Percentiles rank a stretch among this genome's conserved stretches.
These are phyloP conservation scores for Holocentrus rufus DNA, from an alignment of 2,797 vertebrate species.

Conservation along the genomic window DNA sequence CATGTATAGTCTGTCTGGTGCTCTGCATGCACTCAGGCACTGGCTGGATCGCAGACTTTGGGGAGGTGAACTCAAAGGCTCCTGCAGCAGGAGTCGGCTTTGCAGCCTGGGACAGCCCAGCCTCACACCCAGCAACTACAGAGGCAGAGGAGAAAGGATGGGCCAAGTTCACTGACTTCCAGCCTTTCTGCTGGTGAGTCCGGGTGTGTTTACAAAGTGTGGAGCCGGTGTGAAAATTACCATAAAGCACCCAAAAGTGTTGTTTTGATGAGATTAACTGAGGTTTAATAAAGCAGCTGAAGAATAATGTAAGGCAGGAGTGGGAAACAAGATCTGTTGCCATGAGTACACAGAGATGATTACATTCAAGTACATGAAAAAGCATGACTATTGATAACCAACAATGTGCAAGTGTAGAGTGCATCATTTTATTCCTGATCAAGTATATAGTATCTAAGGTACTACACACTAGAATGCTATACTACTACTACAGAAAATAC, in stretches of 20 bases:
- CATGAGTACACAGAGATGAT: no score
- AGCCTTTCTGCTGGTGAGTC: constrained; percentile 92
- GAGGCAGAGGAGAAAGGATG: constrained; percentile 88
- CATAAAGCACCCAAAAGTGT: not conserved
- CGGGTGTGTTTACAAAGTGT: not conserved
- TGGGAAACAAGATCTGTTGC: no score
- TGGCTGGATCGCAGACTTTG: constrained; percentile 86
- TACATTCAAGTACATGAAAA: no score
- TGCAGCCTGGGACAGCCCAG: constrained; percentile 75
- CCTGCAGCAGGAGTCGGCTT: constrained; percentile 71
- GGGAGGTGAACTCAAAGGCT: constrained; percentile 80
- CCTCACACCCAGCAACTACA: constrained; percentile 65
- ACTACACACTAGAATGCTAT: no score
- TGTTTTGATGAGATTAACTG: not conserved
- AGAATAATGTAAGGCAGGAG: no score
- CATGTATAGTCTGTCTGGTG: constrained; percentile 6
- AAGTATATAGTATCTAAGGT: no score
- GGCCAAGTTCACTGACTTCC: constrained; percentile 93
- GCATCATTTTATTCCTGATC: no score
- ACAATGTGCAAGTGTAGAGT: no score
- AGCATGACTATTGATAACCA: no score
- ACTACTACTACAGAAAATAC: no score
- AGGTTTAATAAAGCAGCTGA: not conserved
- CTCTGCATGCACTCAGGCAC: constrained; percentile 67
- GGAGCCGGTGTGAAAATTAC: not conserved